Evolutionary conservation across 2,113 vertebrate species (phyloP), one percentile per base, ranked within the genome.

Genomic region (Parus major): DNA sequence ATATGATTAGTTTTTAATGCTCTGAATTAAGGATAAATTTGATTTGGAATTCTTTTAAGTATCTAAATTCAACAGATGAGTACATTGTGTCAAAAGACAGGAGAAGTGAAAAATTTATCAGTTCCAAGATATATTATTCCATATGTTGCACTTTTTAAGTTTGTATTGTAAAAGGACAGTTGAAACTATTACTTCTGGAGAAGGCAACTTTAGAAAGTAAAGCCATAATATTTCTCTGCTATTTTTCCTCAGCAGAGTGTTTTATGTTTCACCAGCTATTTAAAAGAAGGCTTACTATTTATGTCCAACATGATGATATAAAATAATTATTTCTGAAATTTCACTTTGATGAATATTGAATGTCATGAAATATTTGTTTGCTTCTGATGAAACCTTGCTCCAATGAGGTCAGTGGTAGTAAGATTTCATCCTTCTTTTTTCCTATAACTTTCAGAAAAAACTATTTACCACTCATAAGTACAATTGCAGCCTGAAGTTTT

Each of bases 381-480:
- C 13, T 78, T 83, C 61, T 50, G 49, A 66, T 93, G 88, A 94
- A 93, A 88, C n/a, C 91, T 95, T 95, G 73, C 88, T 88, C 39
- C 64, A 42, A 24, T 93, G 82, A 77, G 8, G 8, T 90, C 72
- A 89, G 60, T 69, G 63, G 82, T 47, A 90, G 94, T 63, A 90
- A 92, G 82, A 79, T 88, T 93, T 95, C 66, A 82, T 92, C 52
- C 5, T 36, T 60, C 44, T 72, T 29, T 89, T 41, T 73, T 76
- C 73, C 27, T 78, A 60, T 73, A 61, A 88, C 80, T 95, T 77
- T 73, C 2, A 46, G 60, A 91, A 92, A 85, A 94, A 97, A 52
- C 90, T 93, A 33, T 96, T 96, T 64, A 93, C 86, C 94, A 90
- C 84, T 95, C 91, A 94, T 86, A 96, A 96, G 87, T 91, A 91